These are phyloP conservation scores for Poeciliopsis prolifica DNA, from an alignment of 2,113 vertebrate genomes.

Conservation along the genomic window DNA sequence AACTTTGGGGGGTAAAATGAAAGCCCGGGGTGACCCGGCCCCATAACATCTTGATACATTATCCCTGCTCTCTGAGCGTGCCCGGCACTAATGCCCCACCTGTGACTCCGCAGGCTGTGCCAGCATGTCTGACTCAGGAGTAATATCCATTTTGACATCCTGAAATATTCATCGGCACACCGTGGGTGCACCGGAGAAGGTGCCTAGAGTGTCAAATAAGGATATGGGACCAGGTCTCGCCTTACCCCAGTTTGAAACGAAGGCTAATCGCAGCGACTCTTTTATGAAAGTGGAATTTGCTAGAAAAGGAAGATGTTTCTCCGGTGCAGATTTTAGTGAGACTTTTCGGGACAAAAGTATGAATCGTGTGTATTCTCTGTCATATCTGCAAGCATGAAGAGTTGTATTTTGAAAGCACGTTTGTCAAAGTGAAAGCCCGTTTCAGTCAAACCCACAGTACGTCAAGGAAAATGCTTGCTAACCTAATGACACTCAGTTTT, in stretches of 20 bases:
- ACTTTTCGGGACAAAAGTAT: not conserved
- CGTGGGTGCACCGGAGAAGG: slow-evolving; percentile 53
- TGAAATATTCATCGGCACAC: slow-evolving; percentile 80
- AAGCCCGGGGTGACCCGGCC: slow-evolving; percentile 23
- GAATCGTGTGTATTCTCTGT: not conserved
- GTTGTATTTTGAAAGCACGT: not conserved
- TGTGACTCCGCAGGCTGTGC: slow-evolving; percentile 56
- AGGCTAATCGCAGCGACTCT: slow-evolving; percentile 41
- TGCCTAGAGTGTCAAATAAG: slow-evolving; percentile 62
- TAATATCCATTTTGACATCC: slow-evolving; percentile 70
- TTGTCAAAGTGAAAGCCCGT: too few species aligned
- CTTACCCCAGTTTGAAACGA: slow-evolving; percentile 29
- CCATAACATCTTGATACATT: slow-evolving; percentile 43
- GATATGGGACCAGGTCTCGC: slow-evolving; percentile 41
- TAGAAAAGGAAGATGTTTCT: not conserved
- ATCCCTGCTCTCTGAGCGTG: slow-evolving; percentile 31
- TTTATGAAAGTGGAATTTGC: slow-evolving; percentile 8
- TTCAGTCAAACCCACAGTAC: too few species aligned
- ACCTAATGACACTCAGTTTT: not conserved
- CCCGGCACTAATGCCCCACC: slow-evolving; percentile 59
- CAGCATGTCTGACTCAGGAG: slow-evolving; percentile 61
- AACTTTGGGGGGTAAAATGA: not conserved
- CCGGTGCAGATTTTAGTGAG: slow-evolving; percentile 2
- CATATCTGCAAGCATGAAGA: not conserved
- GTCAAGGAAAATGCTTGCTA: not conserved